Percentiles rank a stretch among this genome's conserved stretches.
These are phyloP conservation scores for Drosophila austrosaltans DNA, from an alignment of 2,888 invertebrate species.

Conservation along the genomic window DNA sequence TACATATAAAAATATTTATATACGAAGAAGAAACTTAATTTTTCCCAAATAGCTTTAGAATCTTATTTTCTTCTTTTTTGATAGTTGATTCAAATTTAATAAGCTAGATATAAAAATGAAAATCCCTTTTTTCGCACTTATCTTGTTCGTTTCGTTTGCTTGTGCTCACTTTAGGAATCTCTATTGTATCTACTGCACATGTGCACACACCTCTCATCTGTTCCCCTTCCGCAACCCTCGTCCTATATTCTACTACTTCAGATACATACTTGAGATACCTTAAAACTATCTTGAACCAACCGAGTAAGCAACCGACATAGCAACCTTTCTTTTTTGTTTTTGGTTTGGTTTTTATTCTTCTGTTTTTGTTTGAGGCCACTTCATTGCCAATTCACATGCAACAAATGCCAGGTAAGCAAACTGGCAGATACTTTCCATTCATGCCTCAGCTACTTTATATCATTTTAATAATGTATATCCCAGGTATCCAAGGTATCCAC, in stretches of 20 bases:
- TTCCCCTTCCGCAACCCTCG: neutral
- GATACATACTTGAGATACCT: constrained; percentile 11
- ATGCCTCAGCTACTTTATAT: constrained; percentile 70
- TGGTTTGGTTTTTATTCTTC: neutral
- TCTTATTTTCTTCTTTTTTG: neutral
- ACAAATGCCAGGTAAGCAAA: constrained; percentile 50
- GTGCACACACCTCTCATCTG: neutral
- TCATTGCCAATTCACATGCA: constrained; percentile 68
- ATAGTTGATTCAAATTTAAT: neutral
- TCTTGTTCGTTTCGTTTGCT: neutral
- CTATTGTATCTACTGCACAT: constrained; percentile 1
- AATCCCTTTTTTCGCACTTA: neutral
- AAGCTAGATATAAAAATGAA: neutral
- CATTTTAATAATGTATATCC: constrained; percentile 73
- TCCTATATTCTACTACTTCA: neutral
- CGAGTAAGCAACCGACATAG: constrained; percentile 4
- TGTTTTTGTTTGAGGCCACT: constrained; percentile 32
- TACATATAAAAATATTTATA: too few species aligned
- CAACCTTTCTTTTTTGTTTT: neutral
- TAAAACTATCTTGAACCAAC: constrained; percentile 8
- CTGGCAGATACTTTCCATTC: constrained; percentile 47
- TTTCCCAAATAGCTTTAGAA: neutral
- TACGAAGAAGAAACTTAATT: neutral
- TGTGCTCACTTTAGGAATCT: constrained; percentile 2
- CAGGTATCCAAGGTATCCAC: constrained; percentile 47